A percentile compares a stretch with the other conserved stretches of the same genome.
phyloP scores from a whole-genome alignment of 2,888 invertebrate species.

The Caenorhabditis uteleia region DNA sequence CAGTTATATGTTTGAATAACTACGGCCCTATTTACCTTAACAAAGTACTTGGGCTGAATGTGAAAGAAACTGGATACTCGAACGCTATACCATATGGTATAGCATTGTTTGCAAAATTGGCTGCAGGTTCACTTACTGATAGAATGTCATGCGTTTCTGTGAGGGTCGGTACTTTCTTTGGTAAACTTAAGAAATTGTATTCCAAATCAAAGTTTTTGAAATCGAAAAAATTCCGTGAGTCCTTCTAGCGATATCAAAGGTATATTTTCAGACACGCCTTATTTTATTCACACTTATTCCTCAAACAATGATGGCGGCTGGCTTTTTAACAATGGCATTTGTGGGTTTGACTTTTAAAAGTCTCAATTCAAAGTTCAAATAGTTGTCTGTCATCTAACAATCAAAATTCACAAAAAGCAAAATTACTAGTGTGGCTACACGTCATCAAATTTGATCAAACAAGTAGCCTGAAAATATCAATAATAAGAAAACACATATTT shows the following conservation, averaged over 20 bases:
- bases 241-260: no score
- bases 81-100: slow-evolving; percentile 51
- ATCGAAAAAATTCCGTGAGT: neutral
- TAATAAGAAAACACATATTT: no score
- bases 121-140: slow-evolving; percentile 51
- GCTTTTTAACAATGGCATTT: slow-evolving; percentile 47
- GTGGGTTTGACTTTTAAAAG: no score
- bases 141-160: slow-evolving; percentile 24
- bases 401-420: no score
- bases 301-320: slow-evolving; percentile 51
- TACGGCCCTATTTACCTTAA: slow-evolving; percentile 42
- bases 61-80: slow-evolving; percentile 48
- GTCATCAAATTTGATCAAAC: no score
- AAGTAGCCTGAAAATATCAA: neutral
- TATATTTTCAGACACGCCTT: slow-evolving; percentile 37
- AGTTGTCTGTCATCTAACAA: no score
- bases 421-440: no score
- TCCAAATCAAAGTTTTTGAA: neutral
- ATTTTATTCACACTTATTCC: slow-evolving; percentile 52
- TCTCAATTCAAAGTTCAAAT: no score
- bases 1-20: slow-evolving; percentile 25
- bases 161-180: no score
- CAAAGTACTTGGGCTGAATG: slow-evolving; percentile 46
- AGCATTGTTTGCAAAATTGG: slow-evolving; percentile 43
- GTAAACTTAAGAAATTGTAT: no score